A percentile compares a stretch with the other conserved stretches of the same genome.
These are phyloP conservation scores for Lycophotia porphyrea DNA, from an alignment of 2,888 invertebrate genomes.

Conservation along the genomic window DNA sequence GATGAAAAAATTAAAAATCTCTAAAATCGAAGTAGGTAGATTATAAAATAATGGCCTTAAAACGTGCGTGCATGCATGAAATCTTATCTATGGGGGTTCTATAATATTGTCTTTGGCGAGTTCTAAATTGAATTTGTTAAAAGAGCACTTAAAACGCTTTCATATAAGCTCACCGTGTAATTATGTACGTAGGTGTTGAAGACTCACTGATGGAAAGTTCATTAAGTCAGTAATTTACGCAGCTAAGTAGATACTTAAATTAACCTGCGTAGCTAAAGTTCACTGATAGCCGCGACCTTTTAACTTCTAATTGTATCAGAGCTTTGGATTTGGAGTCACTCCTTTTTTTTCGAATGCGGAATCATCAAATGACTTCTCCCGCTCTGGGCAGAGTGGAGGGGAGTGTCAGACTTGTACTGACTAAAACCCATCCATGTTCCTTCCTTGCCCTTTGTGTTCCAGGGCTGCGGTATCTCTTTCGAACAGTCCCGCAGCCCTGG, in stretches of 20 bases:
- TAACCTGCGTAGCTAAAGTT: conserved; percentile 16
- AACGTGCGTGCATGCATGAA: background rate
- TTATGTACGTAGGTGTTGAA: conserved; percentile 18
- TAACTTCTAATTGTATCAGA: conserved; percentile 36
- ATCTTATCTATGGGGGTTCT: conserved; percentile 1
- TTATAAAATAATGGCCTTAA: background rate
- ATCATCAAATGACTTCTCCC: too few relatives aligned
- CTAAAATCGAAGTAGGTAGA: background rate
- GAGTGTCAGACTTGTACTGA: too few relatives aligned
- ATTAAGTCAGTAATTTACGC: conserved; percentile 38
- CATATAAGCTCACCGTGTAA: background rate
- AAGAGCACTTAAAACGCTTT: conserved; percentile 18
- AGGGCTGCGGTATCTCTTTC: too few relatives aligned
- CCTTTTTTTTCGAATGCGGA: too few relatives aligned
- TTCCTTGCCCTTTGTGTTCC: too few relatives aligned
- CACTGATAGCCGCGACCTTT: conserved; percentile 38
- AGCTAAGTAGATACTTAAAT: conserved; percentile 35
- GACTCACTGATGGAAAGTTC: conserved; percentile 29
- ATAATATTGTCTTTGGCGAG: conserved; percentile 2
- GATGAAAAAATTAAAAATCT: background rate
- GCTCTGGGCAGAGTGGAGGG: too few relatives aligned
- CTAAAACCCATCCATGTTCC: too few relatives aligned
- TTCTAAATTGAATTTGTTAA: conserved; percentile 24
- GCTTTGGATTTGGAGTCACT: background rate
- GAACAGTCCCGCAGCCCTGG: too few relatives aligned